A percentile compares a stretch with the other conserved stretches of the same genome.
Conservation (phyloP, 2,113 vertebrate species). For the Athene noctua region DNA sequence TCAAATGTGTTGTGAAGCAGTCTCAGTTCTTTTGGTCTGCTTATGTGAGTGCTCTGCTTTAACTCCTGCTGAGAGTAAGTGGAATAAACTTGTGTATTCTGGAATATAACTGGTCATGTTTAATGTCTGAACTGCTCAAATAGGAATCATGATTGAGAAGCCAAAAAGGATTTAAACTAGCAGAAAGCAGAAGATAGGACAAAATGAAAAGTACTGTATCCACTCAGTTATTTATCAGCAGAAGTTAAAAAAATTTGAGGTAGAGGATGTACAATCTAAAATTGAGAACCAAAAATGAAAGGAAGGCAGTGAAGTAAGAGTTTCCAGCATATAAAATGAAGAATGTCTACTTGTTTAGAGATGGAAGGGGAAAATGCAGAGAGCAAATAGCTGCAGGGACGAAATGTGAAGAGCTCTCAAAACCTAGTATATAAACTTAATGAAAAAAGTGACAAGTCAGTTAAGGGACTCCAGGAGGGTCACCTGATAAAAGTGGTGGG, state of each 20-base stretch:
- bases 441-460: background rate
- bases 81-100: background rate
- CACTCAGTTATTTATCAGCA: background rate
- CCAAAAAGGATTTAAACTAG: background rate
- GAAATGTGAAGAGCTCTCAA: background rate
- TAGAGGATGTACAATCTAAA: background rate
- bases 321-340: background rate
- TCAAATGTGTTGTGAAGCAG: background rate
- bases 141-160: background rate
- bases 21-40: background rate
- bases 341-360: background rate
- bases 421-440: background rate
- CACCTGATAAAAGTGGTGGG: background rate
- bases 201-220: background rate
- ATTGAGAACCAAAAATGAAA: background rate
- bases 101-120: background rate
- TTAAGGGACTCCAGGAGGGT: background rate
- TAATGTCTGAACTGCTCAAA: background rate
- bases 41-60: background rate
- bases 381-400: background rate
- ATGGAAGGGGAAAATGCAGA: background rate
- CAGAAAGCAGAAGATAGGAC: background rate
- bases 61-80: background rate
- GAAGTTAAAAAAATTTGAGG: background rate
- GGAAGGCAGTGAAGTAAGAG: background rate